Evolutionary conservation across 2,797 vertebrate species (phyloP).

Genomic region (Lepilemur ruficaudatus): DNA sequence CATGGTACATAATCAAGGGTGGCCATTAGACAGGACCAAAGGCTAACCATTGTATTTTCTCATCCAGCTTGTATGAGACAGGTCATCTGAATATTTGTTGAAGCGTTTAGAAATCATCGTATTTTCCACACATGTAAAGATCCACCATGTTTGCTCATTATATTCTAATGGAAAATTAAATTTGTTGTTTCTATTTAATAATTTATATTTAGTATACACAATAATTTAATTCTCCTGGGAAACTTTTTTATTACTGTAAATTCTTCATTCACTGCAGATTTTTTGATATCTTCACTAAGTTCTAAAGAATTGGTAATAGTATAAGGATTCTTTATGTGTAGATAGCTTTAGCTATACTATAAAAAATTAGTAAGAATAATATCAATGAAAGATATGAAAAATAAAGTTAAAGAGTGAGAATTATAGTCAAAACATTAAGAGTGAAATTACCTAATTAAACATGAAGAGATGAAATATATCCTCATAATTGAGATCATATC

Average conservation of each 20-base stretch:
- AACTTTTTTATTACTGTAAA: not conserved
- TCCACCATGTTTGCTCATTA: not conserved
- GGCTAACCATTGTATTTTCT: not conserved
- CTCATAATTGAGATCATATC: constrained; percentile 45
- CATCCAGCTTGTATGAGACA: not conserved
- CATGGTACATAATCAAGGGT: not conserved
- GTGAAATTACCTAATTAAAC: constrained; percentile 54
- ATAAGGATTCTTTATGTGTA: not conserved
- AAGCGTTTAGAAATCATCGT: not conserved
- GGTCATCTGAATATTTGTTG: not conserved
- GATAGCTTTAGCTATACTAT: not conserved
- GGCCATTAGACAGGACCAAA: not conserved
- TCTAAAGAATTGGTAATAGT: not conserved
- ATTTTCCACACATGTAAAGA: not conserved
- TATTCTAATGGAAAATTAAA: not conserved
- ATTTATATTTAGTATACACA: not conserved
- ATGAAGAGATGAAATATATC: constrained; percentile 49
- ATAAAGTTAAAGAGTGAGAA: not conserved
- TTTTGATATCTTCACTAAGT: not conserved
- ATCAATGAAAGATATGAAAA: not conserved
- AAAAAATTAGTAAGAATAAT: not conserved
- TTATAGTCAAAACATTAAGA: constrained; percentile 32
- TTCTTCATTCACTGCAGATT: not conserved
- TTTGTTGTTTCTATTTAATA: not conserved
- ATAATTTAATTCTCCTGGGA: not conserved